Evolutionary conservation across 2,888 invertebrate genomes (phyloP).

Genomic region (Drosophila phalerata): DNA sequence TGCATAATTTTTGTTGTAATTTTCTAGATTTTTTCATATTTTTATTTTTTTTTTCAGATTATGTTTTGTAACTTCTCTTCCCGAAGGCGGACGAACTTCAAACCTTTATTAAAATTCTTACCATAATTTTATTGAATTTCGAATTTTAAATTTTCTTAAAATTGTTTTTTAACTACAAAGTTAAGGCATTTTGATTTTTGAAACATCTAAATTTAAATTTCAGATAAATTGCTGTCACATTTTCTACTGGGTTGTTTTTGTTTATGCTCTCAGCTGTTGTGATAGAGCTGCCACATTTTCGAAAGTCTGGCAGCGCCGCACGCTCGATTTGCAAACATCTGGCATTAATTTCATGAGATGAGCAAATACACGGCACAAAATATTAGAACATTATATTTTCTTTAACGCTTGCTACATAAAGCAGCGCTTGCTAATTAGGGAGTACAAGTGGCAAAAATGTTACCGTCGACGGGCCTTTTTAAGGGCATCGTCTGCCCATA

Average conservation of each 20-base stretch:
- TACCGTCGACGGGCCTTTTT: slow-evolving; percentile 96
- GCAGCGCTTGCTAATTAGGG: slow-evolving; percentile 19
- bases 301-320: slow-evolving; percentile 34
- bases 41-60: too few relatives aligned
- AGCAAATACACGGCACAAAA: slow-evolving; percentile 48
- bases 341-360: slow-evolving; percentile 58
- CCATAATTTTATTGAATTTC: too few relatives aligned
- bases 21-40: too few relatives aligned
- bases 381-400: slow-evolving; percentile 41
- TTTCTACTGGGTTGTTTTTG: slow-evolving; percentile 44
- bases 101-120: too few relatives aligned
- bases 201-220: too few relatives aligned
- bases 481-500: slow-evolving; percentile 94
- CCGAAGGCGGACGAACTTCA: too few relatives aligned
- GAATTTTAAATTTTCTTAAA: too few relatives aligned
- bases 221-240: slow-evolving; percentile 13
- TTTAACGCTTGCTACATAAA: slow-evolving; percentile 31
- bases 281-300: slow-evolving; percentile 42
- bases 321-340: slow-evolving; percentile 42
- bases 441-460: slow-evolving; percentile 87
- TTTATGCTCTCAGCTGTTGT: slow-evolving; percentile 52
- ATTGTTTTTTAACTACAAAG: too few relatives aligned
- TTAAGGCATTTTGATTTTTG: too few relatives aligned
- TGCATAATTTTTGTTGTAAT: too few relatives aligned
- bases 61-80: too few relatives aligned